A percentile compares a stretch with the other conserved stretches of the same genome.
Conservation (phyloP, 2,113 vertebrate genomes). For the Rutilus rutilus region DNA sequence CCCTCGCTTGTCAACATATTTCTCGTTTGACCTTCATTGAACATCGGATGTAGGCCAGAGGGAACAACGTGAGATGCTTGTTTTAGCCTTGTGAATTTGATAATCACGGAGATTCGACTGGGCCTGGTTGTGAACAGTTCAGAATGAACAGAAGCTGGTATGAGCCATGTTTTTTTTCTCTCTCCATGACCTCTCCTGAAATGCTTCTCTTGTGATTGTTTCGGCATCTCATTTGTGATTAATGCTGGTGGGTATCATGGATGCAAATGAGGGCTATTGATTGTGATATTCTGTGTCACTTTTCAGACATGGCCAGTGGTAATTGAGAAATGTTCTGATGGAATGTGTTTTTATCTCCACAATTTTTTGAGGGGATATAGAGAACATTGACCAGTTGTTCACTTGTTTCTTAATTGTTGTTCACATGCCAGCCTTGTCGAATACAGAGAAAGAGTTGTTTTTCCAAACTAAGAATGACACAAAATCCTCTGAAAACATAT, state of each 20-base stretch:
- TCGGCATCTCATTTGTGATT: slow-evolving; percentile 3
- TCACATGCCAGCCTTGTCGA: neutral
- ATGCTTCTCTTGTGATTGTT: neutral
- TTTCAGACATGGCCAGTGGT: neutral
- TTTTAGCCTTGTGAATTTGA: slow-evolving; percentile 40
- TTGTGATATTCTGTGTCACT: slow-evolving; percentile 12
- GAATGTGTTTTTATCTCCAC: neutral
- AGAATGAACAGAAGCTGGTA: slow-evolving; percentile 7
- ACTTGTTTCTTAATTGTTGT: no score
- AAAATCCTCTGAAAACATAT: slow-evolving; percentile 41
- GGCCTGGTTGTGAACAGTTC: slow-evolving; percentile 13
- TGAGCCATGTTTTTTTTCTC: neutral
- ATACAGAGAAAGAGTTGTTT: slow-evolving; percentile 19
- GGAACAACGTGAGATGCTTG: slow-evolving; percentile 34
- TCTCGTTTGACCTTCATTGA: slow-evolving; percentile 3
- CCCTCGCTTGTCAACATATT: neutral
- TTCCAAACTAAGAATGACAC: slow-evolving; percentile 29
- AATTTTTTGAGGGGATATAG: neutral
- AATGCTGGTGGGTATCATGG: neutral
- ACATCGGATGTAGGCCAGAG: neutral
- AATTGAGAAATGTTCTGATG: neutral
- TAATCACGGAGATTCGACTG: neutral
- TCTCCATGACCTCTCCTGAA: neutral
- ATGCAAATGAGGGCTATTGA: slow-evolving; percentile 3
- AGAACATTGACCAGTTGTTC: neutral